Base-by-base conservation (phyloP, 2,888 invertebrate genomes). In the Trichopoda pennipes region DNA sequence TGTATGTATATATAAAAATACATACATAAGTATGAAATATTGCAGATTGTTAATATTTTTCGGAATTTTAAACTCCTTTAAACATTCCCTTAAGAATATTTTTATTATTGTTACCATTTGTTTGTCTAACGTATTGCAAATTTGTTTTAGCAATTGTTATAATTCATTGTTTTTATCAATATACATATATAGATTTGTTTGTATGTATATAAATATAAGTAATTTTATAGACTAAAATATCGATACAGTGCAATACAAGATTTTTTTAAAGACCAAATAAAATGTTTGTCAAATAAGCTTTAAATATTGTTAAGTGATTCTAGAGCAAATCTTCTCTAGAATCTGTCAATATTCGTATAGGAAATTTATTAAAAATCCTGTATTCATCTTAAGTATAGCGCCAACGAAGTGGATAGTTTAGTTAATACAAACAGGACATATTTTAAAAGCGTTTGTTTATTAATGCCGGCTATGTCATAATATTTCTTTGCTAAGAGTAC, bases 21-120 rank as follows among this genome's bases (percentile, higher is more conserved):
- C 7, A 28, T n/a, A n/a, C n/a, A 55, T 53, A 49, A 68, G 56
- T 68, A 17, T 56, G 14, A 32, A 72, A 17, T 47, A 55, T 49
- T 35, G 10, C 53, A 21, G 44, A 60, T 61, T 69, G 19, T 55
- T 64, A 60, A 66, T 70, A 64, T 44, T 77, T 78, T 68, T 63
- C 23, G 74, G 28, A 28, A 79, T 64, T 61, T 56, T 44, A 58
- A 72, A 73, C 68, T 68, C 21, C 58, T 68, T 32, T 81, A 51
- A 79, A 64, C 66, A 82, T 66, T 76, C 82, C 75, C 66, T 72
- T 51, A 28, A 56, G 80, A 61, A 79, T 61, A 68, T 35, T 80
- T 38, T 47, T 66, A 2, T 76, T 66, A 16, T 64, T 42, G 38
- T 64, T 38, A 2, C 1, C 12, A 12, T 38, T 35, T 47, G 32